These are phyloP conservation scores for Numenius phaeopus DNA, from an alignment of 2,797 vertebrate species.

Conservation along the genomic window DNA sequence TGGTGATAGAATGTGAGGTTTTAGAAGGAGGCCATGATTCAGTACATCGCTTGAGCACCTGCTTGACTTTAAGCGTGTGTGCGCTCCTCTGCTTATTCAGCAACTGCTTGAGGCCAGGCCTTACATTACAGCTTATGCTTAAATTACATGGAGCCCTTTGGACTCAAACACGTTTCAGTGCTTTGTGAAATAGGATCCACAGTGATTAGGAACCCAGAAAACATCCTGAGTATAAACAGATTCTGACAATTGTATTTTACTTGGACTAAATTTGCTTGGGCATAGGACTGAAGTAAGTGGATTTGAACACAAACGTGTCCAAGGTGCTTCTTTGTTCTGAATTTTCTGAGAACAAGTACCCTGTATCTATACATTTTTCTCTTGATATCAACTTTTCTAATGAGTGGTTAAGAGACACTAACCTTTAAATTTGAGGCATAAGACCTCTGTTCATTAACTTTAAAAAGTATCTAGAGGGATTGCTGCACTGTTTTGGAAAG, in stretches of 20 bases:
- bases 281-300: background rate
- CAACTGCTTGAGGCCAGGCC: background rate
- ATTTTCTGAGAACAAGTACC: background rate
- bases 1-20: background rate
- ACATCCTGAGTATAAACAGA: background rate
- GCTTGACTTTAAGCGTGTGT: background rate
- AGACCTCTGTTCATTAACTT: background rate
- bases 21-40: background rate
- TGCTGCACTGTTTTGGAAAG: background rate
- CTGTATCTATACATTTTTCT: background rate
- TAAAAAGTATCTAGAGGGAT: background rate
- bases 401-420: background rate
- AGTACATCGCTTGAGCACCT: background rate
- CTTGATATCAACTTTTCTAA: background rate
- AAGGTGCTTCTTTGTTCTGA: background rate
- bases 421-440: background rate
- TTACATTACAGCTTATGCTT: background rate
- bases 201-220: slow-evolving; percentile 4
- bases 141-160: background rate
- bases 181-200: background rate
- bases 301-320: background rate
- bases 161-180: background rate
- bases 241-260: background rate
- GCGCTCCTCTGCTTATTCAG: background rate
- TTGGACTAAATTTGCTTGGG: background rate